Conservation (phyloP, 2,113 vertebrate genomes). For the Numida meleagris region DNA sequence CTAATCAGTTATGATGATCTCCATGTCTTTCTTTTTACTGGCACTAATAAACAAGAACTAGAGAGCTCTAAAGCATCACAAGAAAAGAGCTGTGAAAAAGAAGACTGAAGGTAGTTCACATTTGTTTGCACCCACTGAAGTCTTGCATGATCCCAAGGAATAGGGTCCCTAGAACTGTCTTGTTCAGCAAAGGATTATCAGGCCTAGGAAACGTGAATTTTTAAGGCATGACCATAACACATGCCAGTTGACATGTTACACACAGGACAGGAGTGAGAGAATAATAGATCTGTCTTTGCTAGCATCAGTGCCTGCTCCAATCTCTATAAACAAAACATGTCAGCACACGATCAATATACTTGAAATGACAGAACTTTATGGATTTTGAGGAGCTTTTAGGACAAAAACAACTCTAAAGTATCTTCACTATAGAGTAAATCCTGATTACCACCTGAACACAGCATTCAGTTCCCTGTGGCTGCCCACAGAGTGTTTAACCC, state of each 20-base stretch:
- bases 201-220: not conserved
- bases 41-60: not conserved
- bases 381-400: constrained; percentile 50
- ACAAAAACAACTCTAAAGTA: not conserved
- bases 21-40: not conserved
- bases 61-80: not conserved
- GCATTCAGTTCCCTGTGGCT: not conserved
- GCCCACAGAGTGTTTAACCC: not conserved
- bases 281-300: constrained; percentile 15
- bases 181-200: not conserved
- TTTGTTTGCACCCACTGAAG: not conserved
- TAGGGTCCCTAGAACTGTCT: not conserved
- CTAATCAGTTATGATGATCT: not conserved
- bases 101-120: not conserved
- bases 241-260: constrained; percentile 36
- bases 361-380: constrained; percentile 49
- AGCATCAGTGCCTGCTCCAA: constrained; percentile 3
- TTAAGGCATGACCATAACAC: not conserved
- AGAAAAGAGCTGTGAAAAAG: not conserved
- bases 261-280: constrained; percentile 2
- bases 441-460: not conserved
- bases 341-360: constrained; percentile 39
- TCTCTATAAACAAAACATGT: constrained; percentile 44
- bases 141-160: not conserved
- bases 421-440: not conserved